These are phyloP conservation scores for Daptonema setosum DNA, from an alignment of 2,888 invertebrate species.

Conservation along the genomic window DNA sequence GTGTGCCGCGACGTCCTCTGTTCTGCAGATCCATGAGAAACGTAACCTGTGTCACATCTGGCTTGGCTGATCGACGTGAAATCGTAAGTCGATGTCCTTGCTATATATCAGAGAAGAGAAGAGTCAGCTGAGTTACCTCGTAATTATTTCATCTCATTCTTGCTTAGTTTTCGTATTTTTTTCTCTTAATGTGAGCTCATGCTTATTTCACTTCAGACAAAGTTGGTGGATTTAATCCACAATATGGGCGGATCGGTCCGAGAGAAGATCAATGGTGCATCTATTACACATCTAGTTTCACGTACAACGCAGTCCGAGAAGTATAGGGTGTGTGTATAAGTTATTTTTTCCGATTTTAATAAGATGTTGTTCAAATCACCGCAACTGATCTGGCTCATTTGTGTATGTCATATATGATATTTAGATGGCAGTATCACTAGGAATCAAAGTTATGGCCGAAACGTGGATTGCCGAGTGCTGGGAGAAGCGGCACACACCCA, in stretches of 20 bases:
- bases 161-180: no score
- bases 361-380: no score
- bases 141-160: no score
- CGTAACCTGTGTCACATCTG: constrained; percentile 36
- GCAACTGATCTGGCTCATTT: no score
- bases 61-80: neutral
- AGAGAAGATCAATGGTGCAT: constrained; percentile 52
- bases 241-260: constrained; percentile 88
- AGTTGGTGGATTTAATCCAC: constrained; percentile 66
- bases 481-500: constrained; percentile 42
- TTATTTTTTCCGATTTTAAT: neutral
- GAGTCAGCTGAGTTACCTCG: no score
- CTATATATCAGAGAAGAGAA: no score
- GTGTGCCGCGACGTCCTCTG: constrained; percentile 42
- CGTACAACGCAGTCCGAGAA: constrained; percentile 69
- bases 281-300: constrained; percentile 78
- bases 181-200: no score
- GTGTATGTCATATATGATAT: no score
- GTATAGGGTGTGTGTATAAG: constrained; percentile 39
- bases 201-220: constrained; percentile 55
- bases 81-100: constrained; percentile 4
- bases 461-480: constrained; percentile 72
- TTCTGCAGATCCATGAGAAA: constrained; percentile 70
- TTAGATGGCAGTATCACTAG: constrained; percentile 65
- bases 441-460: constrained; percentile 62